Conservation (phyloP, 2,888 invertebrate genomes). For the Pheosia tremula region DNA sequence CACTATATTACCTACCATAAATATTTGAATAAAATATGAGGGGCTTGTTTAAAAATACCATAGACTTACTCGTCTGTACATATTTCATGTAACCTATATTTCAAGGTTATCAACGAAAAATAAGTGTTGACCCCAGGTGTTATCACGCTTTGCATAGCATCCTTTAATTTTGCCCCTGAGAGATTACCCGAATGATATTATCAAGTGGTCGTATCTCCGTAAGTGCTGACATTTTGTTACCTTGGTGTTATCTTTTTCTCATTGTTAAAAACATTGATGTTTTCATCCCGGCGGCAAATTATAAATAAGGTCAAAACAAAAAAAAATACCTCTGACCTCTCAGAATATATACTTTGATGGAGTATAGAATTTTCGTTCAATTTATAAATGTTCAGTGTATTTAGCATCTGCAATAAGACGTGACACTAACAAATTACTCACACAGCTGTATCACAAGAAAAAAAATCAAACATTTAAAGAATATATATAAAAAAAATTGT, state of each 20-base stretch:
- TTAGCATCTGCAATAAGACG: no score
- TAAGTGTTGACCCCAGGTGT: constrained; percentile 9
- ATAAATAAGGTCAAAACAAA: constrained; percentile 12
- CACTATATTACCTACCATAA: neutral
- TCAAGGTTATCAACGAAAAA: constrained; percentile 2
- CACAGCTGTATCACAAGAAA: no score
- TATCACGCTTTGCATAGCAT: constrained; percentile 23
- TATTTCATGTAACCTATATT: no score
- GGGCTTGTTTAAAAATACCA: neutral
- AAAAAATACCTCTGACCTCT: neutral
- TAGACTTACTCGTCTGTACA: no score
- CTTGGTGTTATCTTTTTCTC: constrained; percentile 10
- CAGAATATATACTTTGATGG: no score
- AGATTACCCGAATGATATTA: constrained; percentile 22
- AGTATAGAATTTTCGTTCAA: no score
- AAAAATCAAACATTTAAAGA: no score
- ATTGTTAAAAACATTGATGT: constrained; percentile 11
- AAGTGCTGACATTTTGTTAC: constrained; percentile 12
- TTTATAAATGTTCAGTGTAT: no score
- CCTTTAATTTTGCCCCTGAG: constrained; percentile 16
- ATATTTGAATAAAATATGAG: constrained; percentile 9
- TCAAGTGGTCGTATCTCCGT: constrained; percentile 14
- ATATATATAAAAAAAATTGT: no score
- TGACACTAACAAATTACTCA: no score
- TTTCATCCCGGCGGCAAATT: constrained; percentile 21